Evolutionary conservation across 2,113 vertebrate species (phyloP).

Genomic region (Siniperca chuatsi): DNA sequence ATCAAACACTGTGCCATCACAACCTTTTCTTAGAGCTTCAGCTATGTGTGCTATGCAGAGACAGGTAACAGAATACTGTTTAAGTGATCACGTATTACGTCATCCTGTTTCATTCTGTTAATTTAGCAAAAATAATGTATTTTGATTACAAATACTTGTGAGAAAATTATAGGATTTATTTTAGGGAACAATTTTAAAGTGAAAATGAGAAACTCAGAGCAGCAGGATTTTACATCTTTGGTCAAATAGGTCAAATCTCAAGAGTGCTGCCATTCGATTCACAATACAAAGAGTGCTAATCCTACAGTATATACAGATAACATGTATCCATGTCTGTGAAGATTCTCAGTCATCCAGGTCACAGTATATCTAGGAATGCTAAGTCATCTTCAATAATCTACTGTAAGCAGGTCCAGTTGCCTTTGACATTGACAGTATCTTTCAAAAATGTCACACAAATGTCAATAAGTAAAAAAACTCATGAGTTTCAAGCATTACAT

Average conservation of each 20-base stretch:
- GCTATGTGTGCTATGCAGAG: background rate
- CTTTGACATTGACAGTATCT: background rate
- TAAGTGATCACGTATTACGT: background rate
- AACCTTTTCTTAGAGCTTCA: background rate
- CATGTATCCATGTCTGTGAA: background rate
- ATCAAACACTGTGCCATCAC: background rate
- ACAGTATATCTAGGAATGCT: background rate
- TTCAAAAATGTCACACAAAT: no score
- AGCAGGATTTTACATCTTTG: background rate
- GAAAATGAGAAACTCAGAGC: background rate
- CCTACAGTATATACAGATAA: background rate
- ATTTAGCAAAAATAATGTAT: background rate
- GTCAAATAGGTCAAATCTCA: background rate
- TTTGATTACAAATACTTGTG: background rate
- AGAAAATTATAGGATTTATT: background rate
- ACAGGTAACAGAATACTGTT: background rate
- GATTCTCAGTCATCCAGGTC: background rate
- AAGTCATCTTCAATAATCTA: background rate
- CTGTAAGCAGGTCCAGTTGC: background rate
- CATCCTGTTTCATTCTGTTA: background rate
- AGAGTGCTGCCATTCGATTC: background rate
- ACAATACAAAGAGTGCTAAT: background rate
- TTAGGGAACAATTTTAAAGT: background rate
- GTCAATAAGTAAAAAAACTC: no score
- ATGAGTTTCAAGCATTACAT: no score